These are phyloP conservation scores for Eilema caniola DNA, from an alignment of 2,888 invertebrate species.

Conservation along the genomic window DNA sequence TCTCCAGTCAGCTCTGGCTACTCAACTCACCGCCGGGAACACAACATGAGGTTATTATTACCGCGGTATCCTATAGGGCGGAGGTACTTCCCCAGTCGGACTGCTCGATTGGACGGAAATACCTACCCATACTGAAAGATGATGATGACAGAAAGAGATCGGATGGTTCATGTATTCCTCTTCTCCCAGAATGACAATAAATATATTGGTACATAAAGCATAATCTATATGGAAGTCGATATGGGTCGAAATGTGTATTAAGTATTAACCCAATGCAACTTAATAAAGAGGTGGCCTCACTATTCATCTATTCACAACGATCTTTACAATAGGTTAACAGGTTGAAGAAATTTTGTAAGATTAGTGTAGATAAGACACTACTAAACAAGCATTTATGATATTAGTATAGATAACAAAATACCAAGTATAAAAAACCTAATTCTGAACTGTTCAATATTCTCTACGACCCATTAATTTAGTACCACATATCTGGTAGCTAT, in stretches of 20 bases:
- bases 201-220: neutral
- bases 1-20: too few species aligned
- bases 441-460: slow-evolving; percentile 6
- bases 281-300: neutral
- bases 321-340: neutral
- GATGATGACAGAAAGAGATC: too few species aligned
- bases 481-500: slow-evolving; percentile 17
- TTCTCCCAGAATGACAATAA: too few species aligned
- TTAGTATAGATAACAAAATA: neutral
- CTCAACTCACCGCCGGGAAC: too few species aligned
- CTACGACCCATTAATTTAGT: slow-evolving; percentile 12
- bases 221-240: neutral
- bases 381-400: neutral
- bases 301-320: neutral
- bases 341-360: neutral
- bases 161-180: too few species aligned
- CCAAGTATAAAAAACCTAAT: neutral
- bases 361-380: neutral
- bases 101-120: too few species aligned
- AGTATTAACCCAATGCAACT: neutral
- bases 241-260: too few species aligned
- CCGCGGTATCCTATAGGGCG: too few species aligned
- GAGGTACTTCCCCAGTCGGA: too few species aligned
- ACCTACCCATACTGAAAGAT: too few species aligned
- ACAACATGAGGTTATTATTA: too few species aligned